Base-by-base conservation (phyloP, 2,888 invertebrate genomes). In the Plebejus argus region DNA sequence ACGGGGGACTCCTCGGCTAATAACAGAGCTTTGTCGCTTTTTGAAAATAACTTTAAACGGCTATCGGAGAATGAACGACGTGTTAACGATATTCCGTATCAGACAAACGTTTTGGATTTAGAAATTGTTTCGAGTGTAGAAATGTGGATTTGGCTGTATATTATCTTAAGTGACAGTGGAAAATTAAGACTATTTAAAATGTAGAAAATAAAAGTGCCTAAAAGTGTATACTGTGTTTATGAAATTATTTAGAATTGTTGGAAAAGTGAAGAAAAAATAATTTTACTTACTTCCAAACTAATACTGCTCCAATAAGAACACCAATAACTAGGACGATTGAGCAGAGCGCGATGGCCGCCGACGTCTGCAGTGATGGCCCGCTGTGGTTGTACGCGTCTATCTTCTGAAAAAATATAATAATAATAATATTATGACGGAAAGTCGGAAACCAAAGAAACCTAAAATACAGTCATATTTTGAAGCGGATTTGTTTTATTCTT, bases 371-470 rank as follows among this genome's bases (percentile, higher is more conserved):
- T 82, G 97, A 97, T 83, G 97, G 97, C 88, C 97, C 97, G 91
- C 96, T 97, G 91, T 97, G 97, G 91, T 97, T 97, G 94, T 97
- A 97, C 82, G 97, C 97, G 94, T 97, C 97, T 93, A 97, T 96
- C 94, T 97, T 96, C 97, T 97, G 97, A 10, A 96, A 96, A 70
- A 49, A 77, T 39, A 77, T 58, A 76, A 70, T 66, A 53, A 53
- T 53, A 18, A 53, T 15, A 5, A 18, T 3, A 49, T 15, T 49
- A 49, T 15, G 4, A 49, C 2, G 49, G 49, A 15, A 49, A 49
- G 4, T 15, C 2, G 49, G 49, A 15, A 49, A 49, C 49, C 12
- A 15, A 49, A 49, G 39, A 49, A 49, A 49, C 49, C 15, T 15
- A 15, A 39, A 35, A 7, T 49, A 49, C 49, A 15, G 49, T 49